Evolutionary conservation across 2,888 invertebrate genomes (phyloP), one percentile per base, ranked within the genome.

Genomic region (Platypus cylindrus): DNA sequence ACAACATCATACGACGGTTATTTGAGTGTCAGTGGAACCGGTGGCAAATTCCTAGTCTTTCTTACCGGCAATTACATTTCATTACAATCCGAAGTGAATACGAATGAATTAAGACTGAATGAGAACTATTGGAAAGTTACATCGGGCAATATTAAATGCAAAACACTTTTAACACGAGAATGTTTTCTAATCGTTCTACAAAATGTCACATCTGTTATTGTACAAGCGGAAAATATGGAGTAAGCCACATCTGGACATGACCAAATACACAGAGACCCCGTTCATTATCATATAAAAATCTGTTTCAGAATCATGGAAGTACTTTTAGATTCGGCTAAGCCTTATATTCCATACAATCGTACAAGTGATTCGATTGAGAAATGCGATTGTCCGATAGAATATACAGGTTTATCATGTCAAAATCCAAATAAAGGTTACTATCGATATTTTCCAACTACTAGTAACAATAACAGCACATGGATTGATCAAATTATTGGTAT

Each of bases 121-220:
- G 89, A 89, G 59, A 75, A 78, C 1, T 65, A 77, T 35, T 94
- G 93, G 93, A 65, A 67, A 42, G 37, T 46, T 2, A 35, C 45
- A 7, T 47, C 47, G 8, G 41, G 46, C 20, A 53, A 57, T 44
- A 38, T 52, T 17, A 56, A 63, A 30, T 65, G 65, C 45, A 55
- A 66, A 40, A 58, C 63, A 38, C 61, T 63, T 30, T 78, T 90
- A 0, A 78, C 75, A 25, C 66, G 87, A 20, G 72, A 76, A 38
- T 77, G 82, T 18, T 67, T 97, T 52, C 91, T 97, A 94, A 71
- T 90, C n/a, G 83, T 87, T 0, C 67, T 97, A 40, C 89, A 91
- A 54, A 82, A 85, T 50, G 65, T 97, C 0, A 78, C 84, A 38
- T 75, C 80, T 45, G 70, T 93, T 41, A 71, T 85, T 27, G 66